Evolutionary conservation across 2,113 vertebrate species (phyloP), one percentile per base, ranked within the genome.

Genomic region (Aplodontia rufa): DNA sequence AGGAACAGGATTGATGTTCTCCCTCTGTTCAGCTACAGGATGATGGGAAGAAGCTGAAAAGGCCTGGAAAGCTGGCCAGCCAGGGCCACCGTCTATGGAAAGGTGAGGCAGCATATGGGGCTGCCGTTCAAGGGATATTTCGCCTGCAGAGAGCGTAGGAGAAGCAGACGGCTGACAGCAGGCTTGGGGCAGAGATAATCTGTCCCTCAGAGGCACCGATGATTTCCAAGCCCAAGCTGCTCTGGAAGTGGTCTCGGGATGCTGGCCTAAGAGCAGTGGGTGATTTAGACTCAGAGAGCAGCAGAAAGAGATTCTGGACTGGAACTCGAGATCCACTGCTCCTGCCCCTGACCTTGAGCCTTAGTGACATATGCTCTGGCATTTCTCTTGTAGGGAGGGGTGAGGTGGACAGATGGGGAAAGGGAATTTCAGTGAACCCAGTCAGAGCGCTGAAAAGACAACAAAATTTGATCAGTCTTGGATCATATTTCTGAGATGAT

Each of bases 61-160:
- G 49, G 6, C 10, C 0, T 0, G 17, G 60, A 58, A n/a, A 80
- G 14, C 28, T n/a, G 37, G 42, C 30, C n/a, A 9, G 47, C 37
- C 24, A 47, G 82, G 40, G 58, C 49, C 4, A 3, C 9, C 53
- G 9, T 58, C 40, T 82, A 24, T 14, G 78, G 80, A 74, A 24
- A 24, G 51, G 24, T 42, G 42, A 58, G 32, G 26, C 37, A 83
- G 87, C 22, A 28, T 7, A 7, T 20, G 75, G 83, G 24, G 75
- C 42, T 68, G 69, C 60, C 64, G 60, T 51, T 92, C 88, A 35
- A 6, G 20, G 47, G 37, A 32, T 8, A 0, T 37, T 92, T 42
- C 58, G 47, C 62, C 35, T 89, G 17, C 47, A 2, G 40, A 3
- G n/a, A 90, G 45, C 17, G 28, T 22, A 16, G 28, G 66, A 58